A percentile compares a stretch with the other conserved stretches of the same genome.
Evolutionary conservation across 2,797 vertebrate species (phyloP).

Genomic region (Clarias laeviceps): DNA sequence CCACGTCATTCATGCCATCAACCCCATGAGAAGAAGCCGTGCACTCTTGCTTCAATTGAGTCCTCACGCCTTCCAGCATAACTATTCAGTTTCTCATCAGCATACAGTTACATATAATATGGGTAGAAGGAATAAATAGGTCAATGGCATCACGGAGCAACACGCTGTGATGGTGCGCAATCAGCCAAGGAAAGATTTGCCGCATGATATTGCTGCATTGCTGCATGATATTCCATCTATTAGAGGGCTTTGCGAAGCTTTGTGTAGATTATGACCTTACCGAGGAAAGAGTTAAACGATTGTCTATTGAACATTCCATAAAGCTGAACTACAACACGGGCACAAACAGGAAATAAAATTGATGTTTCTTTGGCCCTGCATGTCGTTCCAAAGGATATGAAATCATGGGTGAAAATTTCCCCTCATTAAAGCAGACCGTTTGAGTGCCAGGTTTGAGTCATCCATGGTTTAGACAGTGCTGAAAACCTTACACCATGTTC

Average conservation of each 20-base stretch:
- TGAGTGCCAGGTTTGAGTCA: background rate
- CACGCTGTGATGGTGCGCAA: constrained; percentile 14
- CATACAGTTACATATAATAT: background rate
- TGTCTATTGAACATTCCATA: constrained; percentile 5
- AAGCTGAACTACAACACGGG: background rate
- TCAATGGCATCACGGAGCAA: constrained; percentile 22
- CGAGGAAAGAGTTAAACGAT: background rate
- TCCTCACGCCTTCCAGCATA: background rate
- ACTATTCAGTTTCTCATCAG: background rate
- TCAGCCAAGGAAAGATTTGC: background rate
- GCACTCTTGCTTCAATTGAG: background rate
- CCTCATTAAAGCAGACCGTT: background rate
- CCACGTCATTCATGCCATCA: background rate
- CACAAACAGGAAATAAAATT: constrained; percentile 40
- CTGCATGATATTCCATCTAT: background rate
- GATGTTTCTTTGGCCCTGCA: background rate
- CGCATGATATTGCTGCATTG: background rate
- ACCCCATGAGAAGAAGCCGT: background rate
- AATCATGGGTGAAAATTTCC: constrained; percentile 25
- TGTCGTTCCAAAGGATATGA: constrained; percentile 36
- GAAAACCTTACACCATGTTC: background rate
- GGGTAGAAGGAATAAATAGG: constrained; percentile 33
- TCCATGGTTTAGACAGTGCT: background rate
- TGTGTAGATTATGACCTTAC: background rate
- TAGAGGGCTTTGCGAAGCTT: background rate